Evolutionary conservation across 2,113 vertebrate genomes (phyloP), one percentile per base, ranked within the genome.

Genomic region (Hemichromis elongatus): DNA sequence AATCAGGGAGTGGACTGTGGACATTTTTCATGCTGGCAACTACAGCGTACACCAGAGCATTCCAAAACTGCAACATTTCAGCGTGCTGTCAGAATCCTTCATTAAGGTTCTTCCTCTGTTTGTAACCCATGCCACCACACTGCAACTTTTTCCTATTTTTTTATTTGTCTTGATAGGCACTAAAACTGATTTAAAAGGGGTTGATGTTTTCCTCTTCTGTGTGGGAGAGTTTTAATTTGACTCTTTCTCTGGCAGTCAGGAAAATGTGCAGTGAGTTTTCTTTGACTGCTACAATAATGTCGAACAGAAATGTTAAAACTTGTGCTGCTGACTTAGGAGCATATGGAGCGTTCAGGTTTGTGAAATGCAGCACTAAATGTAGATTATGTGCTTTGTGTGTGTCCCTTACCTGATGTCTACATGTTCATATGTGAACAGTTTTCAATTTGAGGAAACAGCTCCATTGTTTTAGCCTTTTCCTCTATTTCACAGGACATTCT

Each of bases 401-500:
- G 57, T 54, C 13, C n/a, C 70, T 88, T 79, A 75, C 16, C 13
- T 50, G 5, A 13, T 80, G 35, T 52, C 7, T 70, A 9, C 54
- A 21, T 61, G 21, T 81, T 16, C 40, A 9, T 30, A 45, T 77
- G 12, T 37, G 59, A 28, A 10, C 8, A 14, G 24, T 82, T 66
- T 86, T 83, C 45, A 6, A 24, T 87, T n/a, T 47, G 3, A 50
- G 52, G 21, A 68, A 70, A 66, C 47, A 19, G 8, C 18, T 33
- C 47, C 16, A 84, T 35, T 80, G 63, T 87, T 79, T 85, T 30
- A 63, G 5, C 52, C 57, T 26, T 84, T 89, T 81, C n/a, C 57
- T 92, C 81, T 57, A 9, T 70, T 90, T 70, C 7, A 70, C 90
- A 95, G 95, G 86, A 56, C 63, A 81, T 84, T 80, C 59, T 75